These are phyloP conservation scores for Boloria selene DNA, from an alignment of 2,888 invertebrate species.

Conservation along the genomic window DNA sequence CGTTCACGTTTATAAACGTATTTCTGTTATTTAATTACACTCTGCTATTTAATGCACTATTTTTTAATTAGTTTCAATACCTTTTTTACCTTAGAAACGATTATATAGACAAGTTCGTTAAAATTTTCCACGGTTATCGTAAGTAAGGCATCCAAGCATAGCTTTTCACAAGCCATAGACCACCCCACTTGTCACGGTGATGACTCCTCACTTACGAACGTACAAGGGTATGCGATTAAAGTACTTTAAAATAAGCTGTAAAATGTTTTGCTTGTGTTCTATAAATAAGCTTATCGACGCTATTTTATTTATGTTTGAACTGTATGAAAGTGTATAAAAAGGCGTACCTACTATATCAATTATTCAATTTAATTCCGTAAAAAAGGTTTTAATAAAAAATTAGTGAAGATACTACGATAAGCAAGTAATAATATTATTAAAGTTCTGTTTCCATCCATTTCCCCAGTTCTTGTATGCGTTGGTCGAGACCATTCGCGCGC, in stretches of 20 bases:
- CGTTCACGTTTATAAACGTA: slow-evolving; percentile 12
- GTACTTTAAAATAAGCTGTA: slow-evolving; percentile 22
- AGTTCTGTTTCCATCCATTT: slow-evolving; percentile 56
- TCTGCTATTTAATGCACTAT: no score
- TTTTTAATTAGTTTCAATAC: neutral
- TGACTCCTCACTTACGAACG: slow-evolving; percentile 52
- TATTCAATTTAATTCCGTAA: no score
- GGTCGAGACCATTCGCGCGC: slow-evolving; percentile 54
- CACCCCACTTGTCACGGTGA: slow-evolving; percentile 79
- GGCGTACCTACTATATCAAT: no score
- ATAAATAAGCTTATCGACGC: slow-evolving; percentile 38
- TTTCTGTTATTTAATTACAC: neutral
- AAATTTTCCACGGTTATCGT: slow-evolving; percentile 59
- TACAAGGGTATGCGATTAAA: slow-evolving; percentile 41
- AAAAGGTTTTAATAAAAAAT: no score
- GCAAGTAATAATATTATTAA: slow-evolving; percentile 44
- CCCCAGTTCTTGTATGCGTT: slow-evolving; percentile 70
- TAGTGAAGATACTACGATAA: neutral
- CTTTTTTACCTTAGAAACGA: slow-evolving; percentile 2
- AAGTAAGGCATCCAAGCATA: slow-evolving; percentile 67
- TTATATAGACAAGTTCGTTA: slow-evolving; percentile 43
- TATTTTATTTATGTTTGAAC: slow-evolving; percentile 35
- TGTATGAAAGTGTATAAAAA: neutral
- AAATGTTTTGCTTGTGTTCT: slow-evolving; percentile 17
- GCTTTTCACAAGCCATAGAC: slow-evolving; percentile 72